Percentiles rank a stretch among this genome's conserved stretches.
Evolutionary conservation across 2,888 invertebrate species (phyloP).

Genomic region (Labia minor): DNA sequence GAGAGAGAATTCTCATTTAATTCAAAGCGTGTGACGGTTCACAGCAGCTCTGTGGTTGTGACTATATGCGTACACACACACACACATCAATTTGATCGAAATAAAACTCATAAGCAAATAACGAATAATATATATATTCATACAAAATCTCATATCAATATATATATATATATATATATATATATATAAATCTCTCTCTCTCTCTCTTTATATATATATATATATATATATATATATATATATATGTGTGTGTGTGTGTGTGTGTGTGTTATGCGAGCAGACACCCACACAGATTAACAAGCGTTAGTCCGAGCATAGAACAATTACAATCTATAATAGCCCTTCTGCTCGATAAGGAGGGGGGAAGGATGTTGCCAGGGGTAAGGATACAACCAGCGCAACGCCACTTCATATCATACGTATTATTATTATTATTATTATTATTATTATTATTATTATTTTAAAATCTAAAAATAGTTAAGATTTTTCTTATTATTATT

Average conservation of each 20-base stretch:
- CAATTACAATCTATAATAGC: not conserved
- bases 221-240: not conserved
- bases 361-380: not conserved
- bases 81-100: not conserved
- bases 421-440: too few relatives aligned
- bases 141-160: not conserved
- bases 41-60: not conserved
- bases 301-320: not conserved
- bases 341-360: not conserved
- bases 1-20: not conserved
- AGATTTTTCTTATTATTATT: too few relatives aligned
- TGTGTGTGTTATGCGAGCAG: not conserved
- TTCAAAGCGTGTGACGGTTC: conserved; percentile 13
- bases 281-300: not conserved
- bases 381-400: too few relatives aligned
- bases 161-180: not conserved
- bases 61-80: conserved; percentile 9
- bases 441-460: too few relatives aligned
- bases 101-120: conserved; percentile 13
- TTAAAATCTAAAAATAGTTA: too few relatives aligned
- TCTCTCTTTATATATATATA: too few relatives aligned
- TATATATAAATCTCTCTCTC: not conserved
- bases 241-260: not conserved
- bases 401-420: too few relatives aligned
- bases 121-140: conserved; percentile 4